A percentile compares a stretch with the other conserved stretches of the same genome.
Conservation (phyloP, 2,113 vertebrate species). For the Vulpes lagopus region DNA sequence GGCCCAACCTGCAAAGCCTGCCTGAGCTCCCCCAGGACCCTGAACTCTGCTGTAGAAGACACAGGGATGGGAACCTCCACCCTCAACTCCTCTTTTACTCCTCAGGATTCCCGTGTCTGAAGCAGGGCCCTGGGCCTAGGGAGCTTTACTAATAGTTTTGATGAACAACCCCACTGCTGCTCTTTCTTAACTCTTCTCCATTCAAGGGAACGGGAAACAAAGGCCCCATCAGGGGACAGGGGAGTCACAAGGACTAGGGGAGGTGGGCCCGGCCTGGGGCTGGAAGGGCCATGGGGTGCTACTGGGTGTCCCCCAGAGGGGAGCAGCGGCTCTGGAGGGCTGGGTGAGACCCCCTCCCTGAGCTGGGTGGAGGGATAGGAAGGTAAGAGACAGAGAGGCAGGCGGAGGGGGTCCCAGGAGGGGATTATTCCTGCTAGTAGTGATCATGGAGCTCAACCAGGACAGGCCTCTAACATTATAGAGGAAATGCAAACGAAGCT, state of each 20-base stretch:
- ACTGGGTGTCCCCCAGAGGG: background rate
- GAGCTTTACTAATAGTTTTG: background rate
- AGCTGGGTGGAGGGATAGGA: background rate
- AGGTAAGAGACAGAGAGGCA: background rate
- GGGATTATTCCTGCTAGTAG: background rate
- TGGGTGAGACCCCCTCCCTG: background rate
- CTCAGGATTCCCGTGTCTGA: background rate
- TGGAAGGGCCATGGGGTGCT: background rate
- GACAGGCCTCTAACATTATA: background rate
- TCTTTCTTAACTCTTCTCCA: background rate
- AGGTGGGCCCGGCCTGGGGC: background rate
- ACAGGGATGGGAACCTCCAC: rapidly evolving
- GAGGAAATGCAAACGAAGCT: background rate
- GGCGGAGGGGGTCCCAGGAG: background rate
- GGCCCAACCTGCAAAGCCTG: background rate
- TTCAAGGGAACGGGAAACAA: constrained; percentile 14
- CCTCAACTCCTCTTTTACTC: background rate
- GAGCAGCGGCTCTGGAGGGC: background rate
- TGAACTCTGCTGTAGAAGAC: background rate
- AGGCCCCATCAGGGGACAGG: background rate
- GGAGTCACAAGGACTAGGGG: background rate
- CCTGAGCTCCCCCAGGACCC: background rate
- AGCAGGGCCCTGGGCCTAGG: background rate
- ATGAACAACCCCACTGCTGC: background rate
- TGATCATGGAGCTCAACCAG: background rate